These are phyloP conservation scores for Tinamus major DNA, from an alignment of 2,797 vertebrate genomes.

Conservation along the genomic window DNA sequence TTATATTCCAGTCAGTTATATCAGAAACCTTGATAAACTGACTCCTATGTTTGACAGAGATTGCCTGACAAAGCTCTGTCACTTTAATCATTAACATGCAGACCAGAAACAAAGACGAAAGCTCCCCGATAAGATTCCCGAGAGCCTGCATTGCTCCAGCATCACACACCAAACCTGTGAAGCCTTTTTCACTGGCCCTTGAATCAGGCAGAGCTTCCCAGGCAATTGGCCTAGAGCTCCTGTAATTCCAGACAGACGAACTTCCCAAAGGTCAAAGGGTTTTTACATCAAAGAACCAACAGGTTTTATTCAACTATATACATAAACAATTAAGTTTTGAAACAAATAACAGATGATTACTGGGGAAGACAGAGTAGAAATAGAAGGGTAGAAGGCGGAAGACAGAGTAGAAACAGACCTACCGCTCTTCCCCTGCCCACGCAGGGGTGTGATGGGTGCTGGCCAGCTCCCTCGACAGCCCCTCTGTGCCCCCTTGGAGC, in stretches of 20 bases:
- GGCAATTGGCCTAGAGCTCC: not conserved
- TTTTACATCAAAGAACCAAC: not conserved
- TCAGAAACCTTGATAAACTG: not conserved
- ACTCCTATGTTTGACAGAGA: not conserved
- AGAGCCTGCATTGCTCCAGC: not conserved
- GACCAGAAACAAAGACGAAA: not conserved
- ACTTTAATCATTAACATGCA: not conserved
- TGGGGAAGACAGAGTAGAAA: not conserved
- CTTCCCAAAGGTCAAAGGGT: not conserved
- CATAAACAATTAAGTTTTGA: not conserved
- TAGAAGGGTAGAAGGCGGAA: not conserved
- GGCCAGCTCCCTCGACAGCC: not conserved
- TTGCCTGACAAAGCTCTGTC: not conserved
- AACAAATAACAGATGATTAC: not conserved
- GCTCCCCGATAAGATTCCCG: not conserved
- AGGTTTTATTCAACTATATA: not conserved
- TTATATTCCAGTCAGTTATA: not conserved
- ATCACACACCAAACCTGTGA: not conserved
- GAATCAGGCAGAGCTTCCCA: constrained; percentile 29
- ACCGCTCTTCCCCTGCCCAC: not conserved
- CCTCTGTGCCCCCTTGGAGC: not conserved
- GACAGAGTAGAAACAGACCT: not conserved
- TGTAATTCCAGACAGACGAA: not conserved
- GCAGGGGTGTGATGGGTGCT: not conserved
- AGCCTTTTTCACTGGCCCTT: constrained; percentile 38